phyloP scores from a whole-genome alignment of 2,797 vertebrate genomes.

The Anabacerthia variegaticeps region DNA sequence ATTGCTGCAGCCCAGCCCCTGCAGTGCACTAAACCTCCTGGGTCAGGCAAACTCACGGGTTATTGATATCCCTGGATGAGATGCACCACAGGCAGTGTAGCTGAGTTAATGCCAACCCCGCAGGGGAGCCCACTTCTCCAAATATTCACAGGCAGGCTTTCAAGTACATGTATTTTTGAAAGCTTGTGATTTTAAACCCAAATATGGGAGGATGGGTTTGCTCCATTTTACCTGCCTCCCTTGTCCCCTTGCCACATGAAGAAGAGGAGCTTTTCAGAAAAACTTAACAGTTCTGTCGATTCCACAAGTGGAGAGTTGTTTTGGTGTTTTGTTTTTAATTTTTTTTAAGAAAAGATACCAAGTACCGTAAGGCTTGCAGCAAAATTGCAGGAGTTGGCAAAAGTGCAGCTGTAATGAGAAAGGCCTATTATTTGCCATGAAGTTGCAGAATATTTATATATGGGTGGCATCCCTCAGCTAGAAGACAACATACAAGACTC shows the following conservation, averaged over 20 bases:
- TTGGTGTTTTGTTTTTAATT: neutral
- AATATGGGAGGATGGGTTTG: neutral
- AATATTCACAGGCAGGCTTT: neutral
- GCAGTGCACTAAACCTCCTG: neutral
- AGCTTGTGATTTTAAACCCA: neutral
- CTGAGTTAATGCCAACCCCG: neutral
- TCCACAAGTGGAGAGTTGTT: neutral
- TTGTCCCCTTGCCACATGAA: neutral
- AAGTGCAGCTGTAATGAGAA: neutral
- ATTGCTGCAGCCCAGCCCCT: neutral
- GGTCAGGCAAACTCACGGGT: rapidly evolving
- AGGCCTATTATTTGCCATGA: neutral
- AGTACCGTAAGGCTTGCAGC: neutral
- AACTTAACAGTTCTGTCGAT: neutral
- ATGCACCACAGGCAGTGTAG: rapidly evolving
- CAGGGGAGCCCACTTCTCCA: neutral
- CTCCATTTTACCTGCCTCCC: neutral
- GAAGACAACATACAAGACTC: neutral
- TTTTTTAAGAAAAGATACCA: neutral
- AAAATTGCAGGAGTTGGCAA: conserved; percentile 5
- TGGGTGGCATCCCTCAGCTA: neutral
- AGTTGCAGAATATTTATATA: neutral
- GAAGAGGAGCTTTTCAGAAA: neutral
- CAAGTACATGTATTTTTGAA: neutral
- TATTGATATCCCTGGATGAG: neutral